Conservation (phyloP, 2,113 vertebrate species). For the Morone chrysops region DNA sequence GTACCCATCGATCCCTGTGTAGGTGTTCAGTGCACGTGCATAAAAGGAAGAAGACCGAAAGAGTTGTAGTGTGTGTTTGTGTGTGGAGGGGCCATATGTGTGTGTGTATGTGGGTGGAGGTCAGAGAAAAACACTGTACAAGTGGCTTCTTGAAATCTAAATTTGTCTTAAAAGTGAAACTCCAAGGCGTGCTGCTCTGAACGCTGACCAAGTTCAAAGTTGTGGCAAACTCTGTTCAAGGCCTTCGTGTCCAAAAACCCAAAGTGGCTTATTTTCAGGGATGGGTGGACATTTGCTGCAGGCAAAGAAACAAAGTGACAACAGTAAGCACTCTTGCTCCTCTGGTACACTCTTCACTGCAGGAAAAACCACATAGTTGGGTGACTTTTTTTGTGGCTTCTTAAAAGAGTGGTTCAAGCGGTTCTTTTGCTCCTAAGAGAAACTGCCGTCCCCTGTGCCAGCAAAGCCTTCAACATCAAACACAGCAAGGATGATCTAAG, state of each 20-base stretch:
- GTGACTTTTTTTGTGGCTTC: conserved; percentile 15
- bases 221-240: conserved; percentile 26
- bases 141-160: conserved; percentile 14
- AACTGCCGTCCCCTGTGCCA: neutral
- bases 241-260: conserved; percentile 2
- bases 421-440: neutral
- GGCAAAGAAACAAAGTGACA: conserved; percentile 36
- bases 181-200: neutral
- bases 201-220: neutral
- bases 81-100: neutral
- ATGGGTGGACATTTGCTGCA: conserved; percentile 10
- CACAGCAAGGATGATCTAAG: neutral
- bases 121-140: neutral
- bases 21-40: neutral
- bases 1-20: neutral
- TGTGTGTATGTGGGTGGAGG: conserved; percentile 11
- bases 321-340: conserved; percentile 8
- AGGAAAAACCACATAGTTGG: conserved; percentile 8
- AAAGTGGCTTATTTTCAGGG: conserved; percentile 16
- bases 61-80: neutral
- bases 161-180: conserved; percentile 9
- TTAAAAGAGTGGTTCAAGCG: conserved; percentile 8
- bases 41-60: neutral
- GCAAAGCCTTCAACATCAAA: conserved; percentile 3
- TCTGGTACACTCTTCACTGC: neutral